phyloP scores from a whole-genome alignment of 2,888 invertebrate genomes.

The Polydrusus cervinus region DNA sequence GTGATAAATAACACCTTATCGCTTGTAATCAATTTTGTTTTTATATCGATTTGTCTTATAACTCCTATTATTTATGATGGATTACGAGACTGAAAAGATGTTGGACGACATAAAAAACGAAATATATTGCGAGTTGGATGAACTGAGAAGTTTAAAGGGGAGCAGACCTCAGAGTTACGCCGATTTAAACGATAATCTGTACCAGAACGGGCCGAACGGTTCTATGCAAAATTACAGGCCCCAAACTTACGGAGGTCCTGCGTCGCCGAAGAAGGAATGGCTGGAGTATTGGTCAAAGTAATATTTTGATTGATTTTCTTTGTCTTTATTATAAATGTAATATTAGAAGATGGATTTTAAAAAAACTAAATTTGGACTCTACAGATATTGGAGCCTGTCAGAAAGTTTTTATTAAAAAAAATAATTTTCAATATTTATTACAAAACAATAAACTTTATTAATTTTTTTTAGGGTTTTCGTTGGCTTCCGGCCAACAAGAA shows the following conservation, averaged over 20 bases:
- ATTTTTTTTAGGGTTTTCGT: too few species aligned
- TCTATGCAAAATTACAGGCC: slow-evolving; percentile 22
- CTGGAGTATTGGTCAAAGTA: slow-evolving; percentile 70
- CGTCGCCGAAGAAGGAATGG: slow-evolving; percentile 59
- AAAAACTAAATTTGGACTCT: too few species aligned
- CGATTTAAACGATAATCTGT: slow-evolving; percentile 8
- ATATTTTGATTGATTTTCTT: slow-evolving; percentile 18
- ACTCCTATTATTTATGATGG: too few species aligned
- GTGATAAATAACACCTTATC: slow-evolving; percentile 1
- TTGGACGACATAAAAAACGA: slow-evolving; percentile 66
- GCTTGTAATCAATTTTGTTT: too few species aligned
- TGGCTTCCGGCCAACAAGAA: too few species aligned
- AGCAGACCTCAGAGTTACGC: slow-evolving; percentile 33
- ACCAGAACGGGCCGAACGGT: slow-evolving; percentile 8
- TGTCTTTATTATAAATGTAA: too few species aligned
- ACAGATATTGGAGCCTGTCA: too few species aligned
- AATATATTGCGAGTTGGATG: slow-evolving; percentile 63
- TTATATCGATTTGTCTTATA: not conserved
- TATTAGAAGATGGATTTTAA: too few species aligned
- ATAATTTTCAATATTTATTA: too few species aligned
- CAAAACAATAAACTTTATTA: too few species aligned
- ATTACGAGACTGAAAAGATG: slow-evolving; percentile 63
- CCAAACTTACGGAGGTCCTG: slow-evolving; percentile 1
- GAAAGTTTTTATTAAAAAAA: too few species aligned
- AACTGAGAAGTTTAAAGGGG: slow-evolving; percentile 26